Percentiles rank a stretch among this genome's conserved stretches.
phyloP scores from a whole-genome alignment of 1,140 invertebrate genomes.

The Lordiphosa clarofinis region DNA sequence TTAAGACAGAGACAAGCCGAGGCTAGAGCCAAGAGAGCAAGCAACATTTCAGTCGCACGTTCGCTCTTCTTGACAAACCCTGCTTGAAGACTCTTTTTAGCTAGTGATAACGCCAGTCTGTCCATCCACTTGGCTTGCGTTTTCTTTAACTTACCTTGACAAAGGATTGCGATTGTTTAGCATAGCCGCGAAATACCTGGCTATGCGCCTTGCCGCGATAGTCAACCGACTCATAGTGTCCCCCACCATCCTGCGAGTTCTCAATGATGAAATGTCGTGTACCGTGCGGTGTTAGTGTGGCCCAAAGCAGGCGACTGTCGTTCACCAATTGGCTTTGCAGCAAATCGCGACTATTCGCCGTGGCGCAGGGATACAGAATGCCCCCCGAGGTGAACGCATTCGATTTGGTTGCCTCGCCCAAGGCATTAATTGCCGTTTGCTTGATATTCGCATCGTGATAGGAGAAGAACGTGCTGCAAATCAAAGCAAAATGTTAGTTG shows the following conservation, averaged over 20 bases:
- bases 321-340: slow-evolving; percentile 79
- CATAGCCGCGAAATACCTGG: slow-evolving; percentile 63
- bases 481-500: background rate
- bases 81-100: no score
- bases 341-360: slow-evolving; percentile 65
- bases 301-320: slow-evolving; percentile 86
- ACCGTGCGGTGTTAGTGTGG: slow-evolving; percentile 89
- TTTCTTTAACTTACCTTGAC: slow-evolving; percentile 43
- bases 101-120: no score
- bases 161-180: slow-evolving; percentile 61
- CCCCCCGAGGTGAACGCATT: slow-evolving; percentile 74
- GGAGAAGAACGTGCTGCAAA: slow-evolving; percentile 63
- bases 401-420: slow-evolving; percentile 74
- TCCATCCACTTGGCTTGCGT: no score
- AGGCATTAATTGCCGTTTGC: slow-evolving; percentile 65
- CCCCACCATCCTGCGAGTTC: slow-evolving; percentile 83
- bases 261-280: slow-evolving; percentile 86
- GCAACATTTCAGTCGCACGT: no score
- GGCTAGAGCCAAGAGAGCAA: no score
- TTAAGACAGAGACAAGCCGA: no score
- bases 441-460: slow-evolving; percentile 78
- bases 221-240: slow-evolving; percentile 88
- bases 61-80: no score
- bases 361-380: slow-evolving; percentile 73
- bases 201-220: slow-evolving; percentile 69